Conservation (phyloP, 2,888 invertebrate species). For the Melitaea athalia region DNA sequence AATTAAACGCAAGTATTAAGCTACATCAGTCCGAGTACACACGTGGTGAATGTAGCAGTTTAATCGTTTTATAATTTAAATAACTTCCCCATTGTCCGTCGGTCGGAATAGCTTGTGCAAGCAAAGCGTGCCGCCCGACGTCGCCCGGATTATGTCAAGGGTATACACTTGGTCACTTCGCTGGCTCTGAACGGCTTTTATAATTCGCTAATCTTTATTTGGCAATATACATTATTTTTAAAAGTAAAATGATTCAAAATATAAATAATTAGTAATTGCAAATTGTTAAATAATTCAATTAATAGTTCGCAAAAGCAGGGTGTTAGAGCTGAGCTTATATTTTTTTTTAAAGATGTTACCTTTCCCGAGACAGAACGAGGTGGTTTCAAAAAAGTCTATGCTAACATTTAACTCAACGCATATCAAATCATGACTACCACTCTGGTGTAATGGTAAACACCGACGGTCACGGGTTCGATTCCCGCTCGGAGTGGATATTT, state of each 20-base stretch:
- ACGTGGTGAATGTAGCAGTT: conserved; percentile 2
- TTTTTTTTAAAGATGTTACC: too few species aligned
- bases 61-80: conserved; percentile 33
- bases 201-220: not conserved
- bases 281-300: not conserved
- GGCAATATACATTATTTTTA: not conserved
- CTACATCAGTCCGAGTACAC: conserved; percentile 4
- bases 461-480: too few species aligned
- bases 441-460: too few species aligned
- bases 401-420: too few species aligned
- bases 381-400: too few species aligned
- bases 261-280: not conserved
- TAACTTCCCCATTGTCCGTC: conserved; percentile 21
- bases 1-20: not conserved
- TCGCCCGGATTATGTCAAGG: conserved; percentile 30
- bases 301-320: too few species aligned
- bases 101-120: conserved; percentile 47
- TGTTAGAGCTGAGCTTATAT: too few species aligned
- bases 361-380: too few species aligned
- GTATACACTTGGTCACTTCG: conserved; percentile 17
- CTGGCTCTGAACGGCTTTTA: not conserved
- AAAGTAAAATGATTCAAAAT: not conserved
- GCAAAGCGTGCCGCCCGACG: conserved; percentile 35
- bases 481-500: too few species aligned
- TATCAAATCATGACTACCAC: too few species aligned